phyloP scores from a whole-genome alignment of 1,140 invertebrate genomes.

The Anoplophora glabripennis region DNA sequence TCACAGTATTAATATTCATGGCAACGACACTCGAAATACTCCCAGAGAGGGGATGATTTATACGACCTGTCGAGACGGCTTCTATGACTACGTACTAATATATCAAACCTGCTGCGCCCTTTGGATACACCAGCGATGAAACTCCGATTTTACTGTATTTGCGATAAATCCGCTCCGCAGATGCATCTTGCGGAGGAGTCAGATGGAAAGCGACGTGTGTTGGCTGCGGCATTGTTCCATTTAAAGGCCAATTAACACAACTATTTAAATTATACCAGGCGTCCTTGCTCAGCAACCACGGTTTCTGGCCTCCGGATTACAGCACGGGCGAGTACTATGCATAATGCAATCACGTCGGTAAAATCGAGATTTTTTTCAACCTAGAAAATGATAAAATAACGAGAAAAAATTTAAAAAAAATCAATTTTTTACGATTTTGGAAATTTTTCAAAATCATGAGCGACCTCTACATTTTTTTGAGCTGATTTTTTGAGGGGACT shows the following conservation, averaged over 20 bases:
- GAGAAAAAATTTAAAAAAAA: too few species aligned
- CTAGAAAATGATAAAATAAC: too few species aligned
- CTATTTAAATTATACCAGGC: conserved; percentile 11
- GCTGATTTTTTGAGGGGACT: too few species aligned
- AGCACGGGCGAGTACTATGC: too few species aligned
- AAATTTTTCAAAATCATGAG: too few species aligned
- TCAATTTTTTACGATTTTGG: too few species aligned
- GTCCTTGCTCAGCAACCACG: too few species aligned
- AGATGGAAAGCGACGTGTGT: background rate
- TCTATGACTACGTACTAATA: conserved; percentile 36
- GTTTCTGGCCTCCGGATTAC: too few species aligned
- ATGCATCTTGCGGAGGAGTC: conserved; percentile 5
- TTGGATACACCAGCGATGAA: conserved; percentile 26
- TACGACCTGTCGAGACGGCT: conserved; percentile 26
- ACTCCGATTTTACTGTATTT: conserved; percentile 23
- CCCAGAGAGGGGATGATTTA: conserved; percentile 37
- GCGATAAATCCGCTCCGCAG: background rate
- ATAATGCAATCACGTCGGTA: too few species aligned
- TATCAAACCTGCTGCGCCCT: conserved; percentile 30
- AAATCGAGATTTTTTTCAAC: too few species aligned
- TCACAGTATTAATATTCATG: conserved; percentile 38
- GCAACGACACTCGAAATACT: conserved; percentile 40
- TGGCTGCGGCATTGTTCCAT: background rate
- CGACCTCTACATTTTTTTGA: too few species aligned
- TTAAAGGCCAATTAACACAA: conserved; percentile 12